Evolutionary conservation across 1,140 invertebrate genomes (phyloP), one percentile per base, ranked within the genome.

Genomic region (Heliothis virescens): DNA sequence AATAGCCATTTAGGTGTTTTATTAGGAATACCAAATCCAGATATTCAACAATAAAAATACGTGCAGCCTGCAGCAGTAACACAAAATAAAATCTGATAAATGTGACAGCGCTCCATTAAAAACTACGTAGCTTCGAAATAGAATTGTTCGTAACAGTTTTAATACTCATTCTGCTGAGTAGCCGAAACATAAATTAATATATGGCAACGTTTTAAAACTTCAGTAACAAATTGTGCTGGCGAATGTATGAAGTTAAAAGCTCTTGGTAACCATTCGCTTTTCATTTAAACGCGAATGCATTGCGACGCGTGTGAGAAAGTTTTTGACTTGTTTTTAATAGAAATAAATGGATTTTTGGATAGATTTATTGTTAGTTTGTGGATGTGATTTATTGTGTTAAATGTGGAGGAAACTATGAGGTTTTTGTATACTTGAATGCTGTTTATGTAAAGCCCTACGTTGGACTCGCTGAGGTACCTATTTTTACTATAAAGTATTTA

Each of bases 201-300:
- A 69, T 69, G 65, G 65, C 47, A 53, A 52, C 65, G 34, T 52
- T 69, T 69, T 69, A 52, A 50, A 69, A 69, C 47, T 69, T 69
- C 12, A n/a, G 21, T 13, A 11, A 16, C 47, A 69, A 69, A 47
- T 69, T 69, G 47, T 50, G 41, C 34, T 47, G 34, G 62, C 26
- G n/a, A 63, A 65, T 18, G 47, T 69, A 69, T 69, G 47, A 69
- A 69, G 65, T 69, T 69, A 69, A 69, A 69, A 69, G 65, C 65
- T 69, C 65, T 69, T 69, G 63, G 63, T 18, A 47, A 69, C 41
- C 65, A 69, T 69, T 69, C 65, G 65, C 47, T 48, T 69, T 69
- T 69, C 65, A 69, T 69, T 69, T 69, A 52, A 69, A 69, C 48
- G 1, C 18, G 65, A 52, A 69, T 50, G 18, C 47, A 52, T 18